Conservation (phyloP, 2,113 vertebrate genomes). For the Halichoerus grypus region DNA sequence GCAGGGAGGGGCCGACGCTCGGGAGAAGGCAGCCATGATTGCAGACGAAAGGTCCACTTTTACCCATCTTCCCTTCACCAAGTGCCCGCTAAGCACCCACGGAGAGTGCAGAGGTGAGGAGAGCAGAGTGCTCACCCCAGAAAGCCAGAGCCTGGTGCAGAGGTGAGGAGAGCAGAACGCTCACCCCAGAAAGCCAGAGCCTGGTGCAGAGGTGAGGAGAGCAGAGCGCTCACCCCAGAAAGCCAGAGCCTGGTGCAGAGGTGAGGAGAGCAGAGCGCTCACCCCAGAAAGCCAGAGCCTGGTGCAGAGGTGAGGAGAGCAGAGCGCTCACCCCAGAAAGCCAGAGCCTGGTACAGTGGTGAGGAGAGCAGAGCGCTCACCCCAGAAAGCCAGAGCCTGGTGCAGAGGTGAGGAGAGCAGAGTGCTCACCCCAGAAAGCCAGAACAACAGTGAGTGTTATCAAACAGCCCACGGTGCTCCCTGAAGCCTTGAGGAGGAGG, state of each 20-base stretch:
- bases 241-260: background rate
- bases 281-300: background rate
- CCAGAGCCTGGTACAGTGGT: too few relatives aligned
- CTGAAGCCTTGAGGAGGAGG: background rate
- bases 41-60: background rate
- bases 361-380: background rate
- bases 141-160: background rate
- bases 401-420: background rate
- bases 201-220: background rate
- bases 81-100: background rate
- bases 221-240: too few relatives aligned
- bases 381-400: background rate
- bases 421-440: background rate
- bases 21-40: accelerated
- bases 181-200: background rate
- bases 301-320: background rate
- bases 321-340: background rate
- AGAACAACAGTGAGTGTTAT: background rate
- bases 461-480: too few relatives aligned
- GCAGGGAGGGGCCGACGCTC: accelerated
- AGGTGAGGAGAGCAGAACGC: background rate
- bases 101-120: background rate
- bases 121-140: too few relatives aligned
- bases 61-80: background rate
- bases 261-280: background rate